Evolutionary conservation across 2,797 vertebrate species (phyloP), one percentile per base, ranked within the genome.

Genomic region (Danio albolineatus): DNA sequence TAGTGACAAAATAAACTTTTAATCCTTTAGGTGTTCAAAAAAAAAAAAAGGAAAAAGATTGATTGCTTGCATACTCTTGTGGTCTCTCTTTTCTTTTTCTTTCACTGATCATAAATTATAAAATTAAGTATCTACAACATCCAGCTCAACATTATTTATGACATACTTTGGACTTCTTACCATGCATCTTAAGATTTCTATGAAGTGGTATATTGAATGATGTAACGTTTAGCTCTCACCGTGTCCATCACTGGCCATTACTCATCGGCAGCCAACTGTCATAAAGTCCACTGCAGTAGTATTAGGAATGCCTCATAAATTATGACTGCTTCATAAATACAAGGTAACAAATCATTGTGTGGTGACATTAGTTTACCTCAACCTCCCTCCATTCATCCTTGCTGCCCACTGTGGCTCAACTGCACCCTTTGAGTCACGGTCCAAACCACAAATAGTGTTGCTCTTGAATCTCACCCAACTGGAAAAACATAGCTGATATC

Each of bases 381-480:
- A 60, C 66, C 82, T 82, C 61, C 81, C 76, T 85, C 73, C 48
- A 65, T 84, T 48, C 82, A 83, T 80, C 57, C 73, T 72, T 79
- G 72, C 83, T 85, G 70, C 83, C 81, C 84, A 81, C 82, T 66
- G 81, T 79, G 85, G 86, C 80, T 88, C 85, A 85, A 78, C 86
- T 86, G 79, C 81, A 82, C 71, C 88, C 84, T 86, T 81, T 64
- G 80, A 82, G 72, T 82, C 82, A 87, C 78, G 73, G 86, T 89
- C 90, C 91, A 90, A 89, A 86, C 86, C 82, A 82, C 81, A 80
- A 85, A 87, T 88, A 85, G 89, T 90, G 87, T 91, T 91, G 87
- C 82, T 91, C 83, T 92, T 90, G 91, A 90, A 82, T 54, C 28
- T 71, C 1, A 83, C 90, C 91, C 89, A 90, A 87, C 84, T 86